Base-by-base conservation (phyloP, 2,113 vertebrate species). In the Sakesphorus luctuosus region DNA sequence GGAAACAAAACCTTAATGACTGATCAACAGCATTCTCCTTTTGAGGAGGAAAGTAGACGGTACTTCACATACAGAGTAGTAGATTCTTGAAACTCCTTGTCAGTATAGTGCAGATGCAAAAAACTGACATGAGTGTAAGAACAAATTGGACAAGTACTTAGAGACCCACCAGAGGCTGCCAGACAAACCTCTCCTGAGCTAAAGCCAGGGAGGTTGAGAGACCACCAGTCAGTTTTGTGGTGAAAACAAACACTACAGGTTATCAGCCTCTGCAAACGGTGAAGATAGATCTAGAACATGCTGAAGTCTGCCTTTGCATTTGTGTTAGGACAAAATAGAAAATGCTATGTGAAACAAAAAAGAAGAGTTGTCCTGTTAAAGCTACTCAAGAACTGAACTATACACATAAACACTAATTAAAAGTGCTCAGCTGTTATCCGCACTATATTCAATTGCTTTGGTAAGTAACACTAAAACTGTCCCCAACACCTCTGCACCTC, bases 401-500 rank as follows among this genome's bases (percentile, higher is more conserved):
- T 7, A 67, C 4, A 26, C 9, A 33, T 29, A 93, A 88, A 63
- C 21, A 13, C 3, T 47, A 35, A 44, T 46, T 69, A 77, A 71
- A 90, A 84, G 31, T 18, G 8, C 7, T 58, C 28, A 14, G 29
- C 40, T 88, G n/a, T 29, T 52, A 72, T 2, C 7, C 46, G 25
- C 46, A 46, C 47, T 46, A 31, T 18, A 71, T 52, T 75, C 21
- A 86, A 61, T 13, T 56, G 25, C 56, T 71, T 89, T 75, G 65
- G 23, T 31, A 72, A 55, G 26, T 16, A 75, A 71, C 21, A n/a
- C 10, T 40, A 76, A 69, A 69, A 50, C 2, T 4, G 29, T 58
- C 13, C 13, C 19, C 11, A 63, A 24, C 43, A 20, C 2, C 6
- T 5, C 6, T 7, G 9, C 3, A 11, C 12, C 18, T 31, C 4